These are phyloP conservation scores for Diadromus collaris DNA, from an alignment of 2,888 invertebrate species.

Conservation along the genomic window DNA sequence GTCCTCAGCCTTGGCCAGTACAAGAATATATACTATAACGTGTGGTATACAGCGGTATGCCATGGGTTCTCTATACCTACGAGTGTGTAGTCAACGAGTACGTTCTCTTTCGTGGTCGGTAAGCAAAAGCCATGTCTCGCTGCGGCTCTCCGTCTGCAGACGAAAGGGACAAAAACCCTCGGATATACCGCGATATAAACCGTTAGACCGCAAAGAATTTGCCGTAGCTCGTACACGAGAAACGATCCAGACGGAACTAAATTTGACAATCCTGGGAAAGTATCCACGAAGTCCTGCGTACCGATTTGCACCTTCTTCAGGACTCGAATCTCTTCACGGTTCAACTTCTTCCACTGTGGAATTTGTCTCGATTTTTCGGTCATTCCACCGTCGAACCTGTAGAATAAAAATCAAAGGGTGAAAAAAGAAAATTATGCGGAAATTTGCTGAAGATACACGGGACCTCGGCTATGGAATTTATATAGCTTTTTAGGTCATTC, in stretches of 20 bases:
- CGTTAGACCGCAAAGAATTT: not conserved
- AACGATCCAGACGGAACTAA: not conserved
- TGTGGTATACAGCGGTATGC: constrained; percentile 35
- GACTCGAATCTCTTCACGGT: not conserved
- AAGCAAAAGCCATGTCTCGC: constrained; percentile 33
- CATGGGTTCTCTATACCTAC: constrained; percentile 31
- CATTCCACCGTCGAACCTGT: constrained; percentile 22
- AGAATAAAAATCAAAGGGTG: not conserved
- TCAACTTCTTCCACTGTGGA: not conserved
- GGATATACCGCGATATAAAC: not conserved
- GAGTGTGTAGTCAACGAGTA: constrained; percentile 36
- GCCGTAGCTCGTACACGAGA: not conserved
- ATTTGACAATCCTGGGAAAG: not conserved
- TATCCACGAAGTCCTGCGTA: not conserved
- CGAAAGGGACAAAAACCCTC: constrained; percentile 37
- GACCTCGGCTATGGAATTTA: constrained; percentile 1
- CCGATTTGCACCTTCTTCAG: not conserved
- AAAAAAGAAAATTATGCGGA: constrained; percentile 15
- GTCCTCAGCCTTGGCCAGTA: constrained; percentile 56
- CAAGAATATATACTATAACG: constrained; percentile 15
- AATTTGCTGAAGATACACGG: not conserved
- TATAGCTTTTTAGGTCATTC: constrained; percentile 51
- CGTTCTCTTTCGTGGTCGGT: constrained; percentile 58
- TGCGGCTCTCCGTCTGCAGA: constrained; percentile 17
- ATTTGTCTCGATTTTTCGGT: constrained; percentile 25